Percentiles rank a stretch among this genome's conserved stretches.
Evolutionary conservation across 1,140 invertebrate genomes (phyloP).

Genomic region (Hypothenemus hampei): DNA sequence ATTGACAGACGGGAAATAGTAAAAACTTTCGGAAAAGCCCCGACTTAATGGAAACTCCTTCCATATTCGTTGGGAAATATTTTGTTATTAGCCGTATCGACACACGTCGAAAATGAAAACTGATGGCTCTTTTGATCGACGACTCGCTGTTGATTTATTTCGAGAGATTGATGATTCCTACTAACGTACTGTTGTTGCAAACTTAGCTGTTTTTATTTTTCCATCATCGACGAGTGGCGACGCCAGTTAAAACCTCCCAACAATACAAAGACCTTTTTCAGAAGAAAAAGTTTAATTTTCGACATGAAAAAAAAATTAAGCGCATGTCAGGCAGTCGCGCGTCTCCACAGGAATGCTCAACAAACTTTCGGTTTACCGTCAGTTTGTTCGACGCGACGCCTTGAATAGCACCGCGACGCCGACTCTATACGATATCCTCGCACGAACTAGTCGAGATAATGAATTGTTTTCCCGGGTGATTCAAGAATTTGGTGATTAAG

Average conservation of each 20-base stretch:
- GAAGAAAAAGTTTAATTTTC: constrained; percentile 2
- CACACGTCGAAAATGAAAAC: constrained; percentile 21
- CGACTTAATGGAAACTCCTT: constrained; percentile 14
- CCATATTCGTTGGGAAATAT: constrained; percentile 16
- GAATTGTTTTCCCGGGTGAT: not conserved
- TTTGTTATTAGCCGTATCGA: constrained; percentile 22
- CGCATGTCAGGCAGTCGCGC: constrained; percentile 16
- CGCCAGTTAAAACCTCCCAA: not conserved
- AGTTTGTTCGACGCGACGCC: constrained; percentile 12
- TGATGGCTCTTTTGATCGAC: constrained; percentile 23
- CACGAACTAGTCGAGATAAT: not conserved
- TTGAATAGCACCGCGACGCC: constrained; percentile 1
- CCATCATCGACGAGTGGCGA: constrained; percentile 3
- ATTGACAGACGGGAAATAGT: constrained; percentile 19
- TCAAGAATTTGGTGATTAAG: not conserved
- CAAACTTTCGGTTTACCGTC: constrained; percentile 24
- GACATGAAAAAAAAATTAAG: constrained; percentile 15
- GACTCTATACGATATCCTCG: not conserved
- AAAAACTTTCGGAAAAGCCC: constrained; percentile 18
- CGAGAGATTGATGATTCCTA: constrained; percentile 12
- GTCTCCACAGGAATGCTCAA: constrained; percentile 10
- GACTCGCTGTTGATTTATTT: constrained; percentile 19
- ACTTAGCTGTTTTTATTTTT: constrained; percentile 6
- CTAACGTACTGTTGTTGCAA: not conserved
- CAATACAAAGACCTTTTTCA: not conserved